A percentile compares a stretch with the other conserved stretches of the same genome.
Evolutionary conservation across 2,797 vertebrate genomes (phyloP).

Genomic region (Hirundo rustica): DNA sequence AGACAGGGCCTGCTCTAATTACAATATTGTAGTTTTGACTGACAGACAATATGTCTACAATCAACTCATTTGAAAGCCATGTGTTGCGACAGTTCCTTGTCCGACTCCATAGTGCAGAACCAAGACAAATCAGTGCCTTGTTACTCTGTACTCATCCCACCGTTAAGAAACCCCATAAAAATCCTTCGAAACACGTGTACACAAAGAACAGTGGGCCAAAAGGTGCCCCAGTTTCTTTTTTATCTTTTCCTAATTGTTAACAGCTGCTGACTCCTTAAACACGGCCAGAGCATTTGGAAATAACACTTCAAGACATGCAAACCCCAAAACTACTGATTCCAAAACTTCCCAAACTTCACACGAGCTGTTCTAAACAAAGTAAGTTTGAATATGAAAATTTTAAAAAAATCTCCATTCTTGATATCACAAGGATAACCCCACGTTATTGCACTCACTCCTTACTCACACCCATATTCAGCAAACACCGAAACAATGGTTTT

Average conservation of each 20-base stretch:
- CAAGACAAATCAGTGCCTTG: neutral
- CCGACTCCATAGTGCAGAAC: neutral
- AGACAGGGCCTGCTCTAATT: slow-evolving; percentile 51
- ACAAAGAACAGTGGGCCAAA: neutral
- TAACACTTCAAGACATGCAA: neutral
- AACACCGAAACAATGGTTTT: neutral
- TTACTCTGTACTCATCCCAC: neutral
- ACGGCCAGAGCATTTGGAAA: neutral
- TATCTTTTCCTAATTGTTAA: neutral
- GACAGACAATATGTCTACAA: slow-evolving; percentile 67
- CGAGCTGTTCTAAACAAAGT: neutral
- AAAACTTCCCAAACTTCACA: neutral
- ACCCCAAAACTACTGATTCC: neutral
- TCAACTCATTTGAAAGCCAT: slow-evolving; percentile 58
- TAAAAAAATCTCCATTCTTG: neutral
- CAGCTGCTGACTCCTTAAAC: neutral
- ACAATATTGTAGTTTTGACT: slow-evolving; percentile 64
- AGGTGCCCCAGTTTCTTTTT: neutral
- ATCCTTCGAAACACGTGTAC: neutral
- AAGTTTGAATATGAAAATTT: neutral
- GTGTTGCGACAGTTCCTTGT: slow-evolving; percentile 53
- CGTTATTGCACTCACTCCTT: neutral
- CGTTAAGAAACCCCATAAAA: neutral
- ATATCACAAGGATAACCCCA: neutral
- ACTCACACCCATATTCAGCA: neutral